Base-by-base conservation (phyloP, 2,113 vertebrate genomes). In the Zosterops hypoxanthus region DNA sequence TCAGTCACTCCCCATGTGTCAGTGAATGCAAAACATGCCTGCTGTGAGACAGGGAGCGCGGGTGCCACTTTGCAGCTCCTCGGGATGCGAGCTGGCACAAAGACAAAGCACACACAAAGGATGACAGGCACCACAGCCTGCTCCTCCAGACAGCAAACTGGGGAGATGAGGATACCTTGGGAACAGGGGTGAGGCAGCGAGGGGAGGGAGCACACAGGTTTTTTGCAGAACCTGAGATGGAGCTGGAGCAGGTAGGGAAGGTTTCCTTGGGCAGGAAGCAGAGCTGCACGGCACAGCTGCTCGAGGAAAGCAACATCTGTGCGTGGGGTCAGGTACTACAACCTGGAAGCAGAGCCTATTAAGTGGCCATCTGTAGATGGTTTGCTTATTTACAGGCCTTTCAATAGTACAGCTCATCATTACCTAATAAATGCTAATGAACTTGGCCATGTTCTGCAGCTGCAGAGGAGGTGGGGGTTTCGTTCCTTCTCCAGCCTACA, bases 1-100 rank as follows among this genome's bases (percentile, higher is more conserved):
- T 97, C 95, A 97, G 93, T 97, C 95, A 92, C 96, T 97, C 94
- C 92, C 94, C 86, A 87, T 94, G 95, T 97, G 95, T 97, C 97
- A 97, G 93, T 92, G 92, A 94, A 97, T 96, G 92, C 96, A 95
- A 96, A 97, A 96, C 87, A 95, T 49, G 95, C 93, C 90, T 95
- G 89, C 88, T 96, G 95, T 80, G 96, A 97, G 94, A 97, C 92
- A 92, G 86, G 81, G 90, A 92, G 89, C 18, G 1, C 92, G 92
- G 94, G 86, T 94, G 95, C 95, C 90, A 96, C 94, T 97, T 96
- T 91, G 88, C 96, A 92, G 80, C 9, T 97, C 95, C 93, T 86
- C 57, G 1, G 82, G 92, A 97, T 87, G 90, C 44, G 83, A 84
- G 88, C 78, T 97, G 97, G 95, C 96, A 94, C 94, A 57, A 72